Base-by-base conservation (phyloP, 2,113 vertebrate species). In the Sebastes fasciatus region DNA sequence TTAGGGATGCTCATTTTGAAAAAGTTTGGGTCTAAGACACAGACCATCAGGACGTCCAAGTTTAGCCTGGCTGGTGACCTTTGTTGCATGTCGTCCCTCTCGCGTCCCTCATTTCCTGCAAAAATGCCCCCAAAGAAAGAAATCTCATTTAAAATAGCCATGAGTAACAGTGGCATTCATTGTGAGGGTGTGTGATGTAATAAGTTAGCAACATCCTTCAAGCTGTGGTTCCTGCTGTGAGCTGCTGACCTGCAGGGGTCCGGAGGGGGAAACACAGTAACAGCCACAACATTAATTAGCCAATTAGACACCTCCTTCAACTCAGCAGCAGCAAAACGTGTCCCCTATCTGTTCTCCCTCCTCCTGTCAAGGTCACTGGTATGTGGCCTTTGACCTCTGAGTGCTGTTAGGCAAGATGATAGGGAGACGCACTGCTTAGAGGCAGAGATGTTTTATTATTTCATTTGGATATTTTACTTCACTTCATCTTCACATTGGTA, bases 161-260 rank as follows among this genome's bases (percentile, higher is more conserved):
- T 34, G 3, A 16, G 60, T 14, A 13, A 34, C 23, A 61, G 13
- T 10, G 68, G 34, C 34, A 34, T 34, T 34, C 34, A 34, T 34
- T 34, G 34, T 34, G 52, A 58, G 34, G 52, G 52, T 34, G 45
- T 40, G 23, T 75, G 63, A 77, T 77, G 63, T 67, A 67, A 77
- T 21, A 57, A 67, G 21, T 19, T n/a, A 48, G 75, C 75, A 58
- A 67, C 52, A 34, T 77, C 42, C 52, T 67, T 16, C 40, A 43
- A 45, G 71, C 72, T 52, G 73, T 16, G 34, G 34, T 23, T 42
- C 72, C 40, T 21, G 42, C 62, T 76, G 74, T 45, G 74, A 64
- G 61, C 13, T 26, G n/a, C 6, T 77, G 74, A 77, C 51, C 62
- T 54, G 61, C 8, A 16, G 21, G 23, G 16, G 10, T 34, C 34